Base-by-base conservation (phyloP, 2,888 invertebrate genomes). In the Acleris holmiana region DNA sequence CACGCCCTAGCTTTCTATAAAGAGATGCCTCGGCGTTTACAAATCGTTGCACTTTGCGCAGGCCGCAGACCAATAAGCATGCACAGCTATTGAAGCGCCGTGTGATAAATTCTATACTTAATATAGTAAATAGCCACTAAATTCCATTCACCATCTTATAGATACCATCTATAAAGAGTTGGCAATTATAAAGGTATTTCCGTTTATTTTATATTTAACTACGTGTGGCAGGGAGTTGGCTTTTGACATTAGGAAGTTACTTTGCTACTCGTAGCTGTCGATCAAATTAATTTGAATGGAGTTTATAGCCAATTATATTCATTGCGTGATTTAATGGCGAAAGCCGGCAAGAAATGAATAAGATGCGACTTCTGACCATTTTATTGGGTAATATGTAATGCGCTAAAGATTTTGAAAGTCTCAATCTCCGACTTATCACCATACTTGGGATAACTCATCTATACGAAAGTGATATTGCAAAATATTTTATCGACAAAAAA, bases 11-110 rank as follows among this genome's bases (percentile, higher is more conserved):
- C 41, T n/a, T 8, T 18, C n/a, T 29, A 46, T 48, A 46, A n/a
- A 54, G 47, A 25, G n/a, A 29, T 18, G 49, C 21, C 13, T 25
- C 25, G 40, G 49, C 59, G 35, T 59, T 49, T 49, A 65, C 59
- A 60, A 65, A 65, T 65, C 49, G 65, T 46, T 48, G 29, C 65
- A 60, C 55, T 65, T 65, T 60, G 54, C 49, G 49, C 54, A 44
- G 35, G 46, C 55, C 65, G n/a, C n/a, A n/a, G n/a, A n/a, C n/a
- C n/a, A n/a, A n/a, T n/a, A n/a, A 65, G 60, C 60, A 50, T 49
- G 55, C 41, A 59, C 23, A 55, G 5, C 13, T 55, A 60, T 65
- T 60, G 55, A 55, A 55, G 29, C 19, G 46, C 13, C 53, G 49
- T 29, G 59, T 65, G 65, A 65, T 60, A 65, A 60, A 54, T 44